These are phyloP conservation scores for Saxidomus purpurata DNA, from an alignment of 1,140 invertebrate genomes.

Conservation along the genomic window DNA sequence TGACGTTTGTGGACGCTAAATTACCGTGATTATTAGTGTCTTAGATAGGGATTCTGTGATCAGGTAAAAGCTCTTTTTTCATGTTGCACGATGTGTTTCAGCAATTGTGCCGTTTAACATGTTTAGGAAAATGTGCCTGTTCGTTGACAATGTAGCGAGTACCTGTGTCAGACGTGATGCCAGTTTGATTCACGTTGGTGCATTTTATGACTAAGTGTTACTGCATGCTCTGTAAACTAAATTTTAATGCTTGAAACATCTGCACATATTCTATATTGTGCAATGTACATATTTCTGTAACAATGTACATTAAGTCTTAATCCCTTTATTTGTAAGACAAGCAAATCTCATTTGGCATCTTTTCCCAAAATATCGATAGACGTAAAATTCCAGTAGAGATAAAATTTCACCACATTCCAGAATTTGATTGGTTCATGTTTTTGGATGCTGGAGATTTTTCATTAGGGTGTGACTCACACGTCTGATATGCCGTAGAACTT, in stretches of 20 bases:
- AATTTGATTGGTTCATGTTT: slow-evolving; percentile 56
- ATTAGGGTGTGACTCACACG: slow-evolving; percentile 23
- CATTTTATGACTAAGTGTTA: not conserved
- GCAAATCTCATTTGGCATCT: not conserved
- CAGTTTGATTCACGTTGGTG: not conserved
- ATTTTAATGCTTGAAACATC: too few species aligned
- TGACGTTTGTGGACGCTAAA: slow-evolving; percentile 27
- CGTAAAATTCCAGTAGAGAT: slow-evolving; percentile 38
- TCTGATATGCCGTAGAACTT: slow-evolving; percentile 22
- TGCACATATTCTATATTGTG: too few species aligned
- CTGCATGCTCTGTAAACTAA: not conserved
- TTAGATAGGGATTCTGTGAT: not conserved
- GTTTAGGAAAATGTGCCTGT: not conserved
- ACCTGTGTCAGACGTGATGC: not conserved
- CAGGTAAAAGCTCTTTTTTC: slow-evolving; percentile 28
- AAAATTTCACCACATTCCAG: slow-evolving; percentile 45
- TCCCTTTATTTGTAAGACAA: not conserved
- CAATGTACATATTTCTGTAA: too few species aligned
- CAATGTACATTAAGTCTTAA: too few species aligned
- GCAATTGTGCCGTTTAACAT: not conserved
- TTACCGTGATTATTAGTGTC: not conserved
- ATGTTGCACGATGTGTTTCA: slow-evolving; percentile 19
- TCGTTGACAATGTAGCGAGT: not conserved
- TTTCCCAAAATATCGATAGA: not conserved
- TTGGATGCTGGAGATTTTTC: slow-evolving; percentile 17